Percentiles rank a stretch among this genome's conserved stretches.
Conservation (phyloP, 2,888 invertebrate genomes). For the Ormyrus thymus region DNA sequence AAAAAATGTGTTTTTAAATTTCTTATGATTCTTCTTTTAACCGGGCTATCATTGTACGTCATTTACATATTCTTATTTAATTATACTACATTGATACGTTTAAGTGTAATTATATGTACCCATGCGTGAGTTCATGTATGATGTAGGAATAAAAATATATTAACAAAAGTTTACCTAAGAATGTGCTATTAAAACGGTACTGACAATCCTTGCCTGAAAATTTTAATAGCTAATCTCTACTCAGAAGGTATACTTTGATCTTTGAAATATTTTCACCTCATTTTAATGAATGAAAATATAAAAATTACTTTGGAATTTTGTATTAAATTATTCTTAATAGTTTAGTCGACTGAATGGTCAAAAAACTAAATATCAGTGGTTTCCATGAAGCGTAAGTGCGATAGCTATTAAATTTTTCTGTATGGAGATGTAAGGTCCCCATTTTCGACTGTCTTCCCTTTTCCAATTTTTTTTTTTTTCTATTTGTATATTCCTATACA, state of each 20-base stretch:
- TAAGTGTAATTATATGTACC: conserved; percentile 22
- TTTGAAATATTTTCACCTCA: no score
- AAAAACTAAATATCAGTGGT: no score
- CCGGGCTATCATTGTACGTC: conserved; percentile 27
- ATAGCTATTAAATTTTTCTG: not conserved
- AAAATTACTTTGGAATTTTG: no score
- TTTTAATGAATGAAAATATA: no score
- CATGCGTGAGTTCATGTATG: conserved; percentile 7
- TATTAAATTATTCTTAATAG: no score
- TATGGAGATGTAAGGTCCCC: not conserved
- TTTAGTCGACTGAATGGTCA: no score
- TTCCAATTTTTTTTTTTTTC: conserved; percentile 23
- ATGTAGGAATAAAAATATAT: conserved; percentile 25
- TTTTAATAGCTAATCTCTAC: no score
- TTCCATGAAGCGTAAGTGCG: no score
- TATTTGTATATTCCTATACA: conserved; percentile 34
- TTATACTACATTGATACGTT: conserved; percentile 45
- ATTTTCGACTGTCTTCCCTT: not conserved
- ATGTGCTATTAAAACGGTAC: conserved; percentile 27
- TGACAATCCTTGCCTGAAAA: not conserved
- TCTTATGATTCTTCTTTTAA: conserved; percentile 6
- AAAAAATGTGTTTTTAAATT: conserved; percentile 2
- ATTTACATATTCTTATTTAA: conserved; percentile 52
- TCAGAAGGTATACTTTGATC: no score
- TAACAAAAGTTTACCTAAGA: conserved; percentile 31